Base-by-base conservation (phyloP, 1,140 invertebrate genomes). In the Pomacea maculata region DNA sequence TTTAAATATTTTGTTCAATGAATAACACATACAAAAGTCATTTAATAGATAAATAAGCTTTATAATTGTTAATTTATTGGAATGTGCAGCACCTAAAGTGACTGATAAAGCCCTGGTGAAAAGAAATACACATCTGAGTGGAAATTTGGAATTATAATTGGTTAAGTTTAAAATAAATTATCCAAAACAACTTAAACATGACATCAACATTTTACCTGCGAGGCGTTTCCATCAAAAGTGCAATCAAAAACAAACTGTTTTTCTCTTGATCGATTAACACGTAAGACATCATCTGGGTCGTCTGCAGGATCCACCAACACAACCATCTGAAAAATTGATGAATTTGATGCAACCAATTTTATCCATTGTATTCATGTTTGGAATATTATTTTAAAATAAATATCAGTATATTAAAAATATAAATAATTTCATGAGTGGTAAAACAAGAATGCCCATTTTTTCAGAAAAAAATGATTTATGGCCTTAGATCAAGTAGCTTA, bases 211-310 rank as follows among this genome's bases (percentile, higher is more conserved):
- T 25, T 85, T 85, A 93, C 93, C 89, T 94, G 93, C 29, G 90
- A 87, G n/a, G 91, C 88, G 73, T 83, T 85, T 1, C 91, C 91
- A 83, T 93, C 92, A 88, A 98, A 97, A 63, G 96, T 95, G 77
- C 95, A 92, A 89, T 99, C 97, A 90, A 97, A 98, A 0, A 95
- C 93, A 92, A 96, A 98, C 87, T 96, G 95, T 82, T 95, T 94
- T 74, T 95, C 94, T 87, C 88, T 87, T 34, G 92, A 93, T 77
- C 94, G 91, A 89, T 95, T 95, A 83, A 93, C 93, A 81, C 94
- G 89, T n/a, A 94, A 88, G 55, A 93, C 91, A 85, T 95, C 94
- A 78, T 93, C 93, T 82, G 93, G 25, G 93, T 94, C 94, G 75
- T 95, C 94, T 29, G 85, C 83, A 0, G 93, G 92, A 82, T 95